A percentile compares a stretch with the other conserved stretches of the same genome.
These are phyloP conservation scores for Oxyruncus cristatus DNA, from an alignment of 2,113 vertebrate genomes.

Conservation along the genomic window DNA sequence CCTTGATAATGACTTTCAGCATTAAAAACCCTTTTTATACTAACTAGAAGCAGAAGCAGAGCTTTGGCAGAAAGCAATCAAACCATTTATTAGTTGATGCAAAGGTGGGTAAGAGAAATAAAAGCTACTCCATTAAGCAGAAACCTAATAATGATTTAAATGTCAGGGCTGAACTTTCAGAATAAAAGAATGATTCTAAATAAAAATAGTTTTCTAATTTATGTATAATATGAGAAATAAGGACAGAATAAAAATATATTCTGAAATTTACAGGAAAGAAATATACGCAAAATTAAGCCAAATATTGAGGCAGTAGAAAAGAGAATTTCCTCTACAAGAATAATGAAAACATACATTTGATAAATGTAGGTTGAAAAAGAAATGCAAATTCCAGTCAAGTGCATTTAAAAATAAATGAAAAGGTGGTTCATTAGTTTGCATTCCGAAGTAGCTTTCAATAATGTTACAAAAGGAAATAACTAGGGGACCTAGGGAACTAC, in stretches of 20 bases:
- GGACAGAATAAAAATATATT: not conserved
- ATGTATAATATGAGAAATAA: not conserved
- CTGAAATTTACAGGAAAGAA: not conserved
- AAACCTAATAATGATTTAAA: not conserved
- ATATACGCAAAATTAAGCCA: not conserved
- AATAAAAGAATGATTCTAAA: not conserved
- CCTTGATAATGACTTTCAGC: slow-evolving; percentile 30
- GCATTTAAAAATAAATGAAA: not conserved
- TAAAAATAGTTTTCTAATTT: not conserved
- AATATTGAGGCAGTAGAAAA: not conserved
- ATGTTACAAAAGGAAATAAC: not conserved
- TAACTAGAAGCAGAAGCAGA: not conserved
- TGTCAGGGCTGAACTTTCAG: not conserved
- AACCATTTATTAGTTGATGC: not conserved
- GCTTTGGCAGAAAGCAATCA: not conserved
- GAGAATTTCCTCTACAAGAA: not conserved
- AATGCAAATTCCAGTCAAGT: not conserved
- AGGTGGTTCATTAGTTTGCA: fast-evolving
- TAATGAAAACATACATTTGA: not conserved
- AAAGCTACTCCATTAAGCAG: not conserved
- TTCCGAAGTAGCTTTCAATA: not conserved
- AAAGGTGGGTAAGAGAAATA: not conserved
- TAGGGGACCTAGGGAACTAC: not conserved
- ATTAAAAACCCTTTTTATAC: not conserved
- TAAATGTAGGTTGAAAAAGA: not conserved